Evolutionary conservation across 2,113 vertebrate genomes (phyloP).

Genomic region (Chrysemys picta): DNA sequence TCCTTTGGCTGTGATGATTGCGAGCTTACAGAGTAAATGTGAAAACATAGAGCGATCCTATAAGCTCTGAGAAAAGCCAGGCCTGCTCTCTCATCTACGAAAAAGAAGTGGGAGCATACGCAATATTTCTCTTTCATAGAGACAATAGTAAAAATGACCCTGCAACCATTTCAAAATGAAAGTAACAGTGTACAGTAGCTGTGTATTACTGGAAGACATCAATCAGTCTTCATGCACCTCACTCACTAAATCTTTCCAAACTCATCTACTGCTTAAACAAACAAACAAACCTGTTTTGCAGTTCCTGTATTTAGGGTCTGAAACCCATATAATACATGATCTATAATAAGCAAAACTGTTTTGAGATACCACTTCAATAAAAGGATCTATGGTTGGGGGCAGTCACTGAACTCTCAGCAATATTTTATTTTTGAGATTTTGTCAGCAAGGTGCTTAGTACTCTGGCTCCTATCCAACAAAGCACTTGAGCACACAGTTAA

Average conservation of each 20-base stretch:
- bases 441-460: background rate
- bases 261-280: background rate
- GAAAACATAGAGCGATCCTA: background rate
- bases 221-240: background rate
- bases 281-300: background rate
- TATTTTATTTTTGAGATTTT: background rate
- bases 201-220: background rate
- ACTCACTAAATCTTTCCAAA: slow-evolving; percentile 22
- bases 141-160: background rate
- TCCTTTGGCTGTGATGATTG: background rate
- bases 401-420: background rate
- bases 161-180: background rate
- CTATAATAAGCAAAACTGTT: slow-evolving; percentile 17
- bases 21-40: background rate
- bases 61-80: background rate
- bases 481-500: background rate
- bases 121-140: background rate
- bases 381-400: background rate
- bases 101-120: background rate
- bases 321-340: slow-evolving; percentile 7
- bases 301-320: slow-evolving; percentile 11
- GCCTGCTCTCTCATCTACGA: background rate
- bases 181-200: background rate
- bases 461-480: slow-evolving; percentile 15
- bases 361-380: slow-evolving; percentile 24